phyloP scores from a whole-genome alignment of 1,140 invertebrate genomes.

The Heliconius nattereri region DNA sequence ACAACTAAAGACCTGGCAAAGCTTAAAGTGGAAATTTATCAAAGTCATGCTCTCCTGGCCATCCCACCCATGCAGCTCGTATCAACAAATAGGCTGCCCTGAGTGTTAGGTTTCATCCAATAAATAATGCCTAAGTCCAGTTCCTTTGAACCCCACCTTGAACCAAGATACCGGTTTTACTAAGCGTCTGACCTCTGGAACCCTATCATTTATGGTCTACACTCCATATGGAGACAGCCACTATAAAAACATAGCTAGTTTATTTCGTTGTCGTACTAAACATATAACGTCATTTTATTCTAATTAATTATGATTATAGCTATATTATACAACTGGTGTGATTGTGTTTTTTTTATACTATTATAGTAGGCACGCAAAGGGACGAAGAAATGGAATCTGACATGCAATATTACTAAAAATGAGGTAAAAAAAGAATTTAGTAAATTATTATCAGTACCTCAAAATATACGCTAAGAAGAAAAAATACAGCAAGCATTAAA shows the following conservation, averaged over 20 bases:
- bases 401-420: too few relatives aligned
- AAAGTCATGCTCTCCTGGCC: slow-evolving; percentile 1
- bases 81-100: slow-evolving; percentile 28
- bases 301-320: slow-evolving; percentile 4
- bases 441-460: too few relatives aligned
- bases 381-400: not conserved
- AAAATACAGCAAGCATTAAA: too few relatives aligned
- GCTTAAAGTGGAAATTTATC: slow-evolving; percentile 6
- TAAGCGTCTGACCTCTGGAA: slow-evolving; percentile 30
- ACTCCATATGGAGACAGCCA: slow-evolving; percentile 23
- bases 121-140: slow-evolving; percentile 34
- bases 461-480: too few relatives aligned
- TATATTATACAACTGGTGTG: not conserved
- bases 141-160: slow-evolving; percentile 34
- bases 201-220: slow-evolving; percentile 35
- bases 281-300: slow-evolving; percentile 7
- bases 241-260: slow-evolving; percentile 15
- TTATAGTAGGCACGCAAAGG: not conserved
- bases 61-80: slow-evolving; percentile 26
- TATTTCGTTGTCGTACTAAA: not conserved
- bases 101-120: slow-evolving; percentile 26
- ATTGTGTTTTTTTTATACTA: too few relatives aligned
- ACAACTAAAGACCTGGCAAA: not conserved
- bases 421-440: not conserved
- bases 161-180: slow-evolving; percentile 35